A percentile compares a stretch with the other conserved stretches of the same genome.
phyloP scores from a whole-genome alignment of 1,140 invertebrate species.

The Zaprionus davidi region DNA sequence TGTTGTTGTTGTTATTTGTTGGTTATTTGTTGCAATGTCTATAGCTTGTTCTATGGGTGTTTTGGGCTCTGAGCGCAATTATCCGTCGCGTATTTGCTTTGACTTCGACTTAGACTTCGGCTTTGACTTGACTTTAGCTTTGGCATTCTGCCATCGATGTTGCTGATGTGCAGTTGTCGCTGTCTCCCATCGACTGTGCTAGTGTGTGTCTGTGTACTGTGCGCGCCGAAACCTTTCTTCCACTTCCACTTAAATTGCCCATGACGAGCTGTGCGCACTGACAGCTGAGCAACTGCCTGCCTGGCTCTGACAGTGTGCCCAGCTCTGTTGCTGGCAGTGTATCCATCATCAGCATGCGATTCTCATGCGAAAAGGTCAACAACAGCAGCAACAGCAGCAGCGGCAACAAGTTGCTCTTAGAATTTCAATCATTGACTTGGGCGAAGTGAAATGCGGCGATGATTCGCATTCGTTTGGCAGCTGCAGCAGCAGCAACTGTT shows the following conservation, averaged over 20 bases:
- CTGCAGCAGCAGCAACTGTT: constrained; percentile 45
- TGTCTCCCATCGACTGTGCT: background rate
- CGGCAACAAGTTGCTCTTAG: constrained; percentile 57
- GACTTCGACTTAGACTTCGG: constrained; percentile 29
- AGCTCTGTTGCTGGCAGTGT: constrained; percentile 47
- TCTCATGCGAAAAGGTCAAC: constrained; percentile 81
- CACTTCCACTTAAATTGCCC: constrained; percentile 77
- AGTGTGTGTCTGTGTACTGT: constrained; percentile 17
- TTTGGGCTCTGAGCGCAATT: constrained; percentile 46
- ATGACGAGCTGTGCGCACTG: constrained; percentile 76
- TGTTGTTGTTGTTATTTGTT: constrained; percentile 14
- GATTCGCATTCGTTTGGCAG: constrained; percentile 29
- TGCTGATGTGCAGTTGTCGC: constrained; percentile 24
- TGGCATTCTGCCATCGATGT: constrained; percentile 47
- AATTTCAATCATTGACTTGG: constrained; percentile 77
- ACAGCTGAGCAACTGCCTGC: constrained; percentile 63
- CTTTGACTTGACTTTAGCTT: constrained; percentile 34
- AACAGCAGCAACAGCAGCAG: constrained; percentile 20
- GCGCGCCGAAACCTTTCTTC: constrained; percentile 53
- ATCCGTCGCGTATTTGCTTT: constrained; percentile 53
- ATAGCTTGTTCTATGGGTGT: constrained; percentile 48
- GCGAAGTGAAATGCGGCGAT: constrained; percentile 62
- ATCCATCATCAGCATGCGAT: constrained; percentile 73
- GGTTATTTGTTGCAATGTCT: constrained; percentile 37
- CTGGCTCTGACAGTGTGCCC: constrained; percentile 40